These are phyloP conservation scores for Beaufortia kweichowensis DNA, from an alignment of 2,113 vertebrate genomes.

Conservation along the genomic window DNA sequence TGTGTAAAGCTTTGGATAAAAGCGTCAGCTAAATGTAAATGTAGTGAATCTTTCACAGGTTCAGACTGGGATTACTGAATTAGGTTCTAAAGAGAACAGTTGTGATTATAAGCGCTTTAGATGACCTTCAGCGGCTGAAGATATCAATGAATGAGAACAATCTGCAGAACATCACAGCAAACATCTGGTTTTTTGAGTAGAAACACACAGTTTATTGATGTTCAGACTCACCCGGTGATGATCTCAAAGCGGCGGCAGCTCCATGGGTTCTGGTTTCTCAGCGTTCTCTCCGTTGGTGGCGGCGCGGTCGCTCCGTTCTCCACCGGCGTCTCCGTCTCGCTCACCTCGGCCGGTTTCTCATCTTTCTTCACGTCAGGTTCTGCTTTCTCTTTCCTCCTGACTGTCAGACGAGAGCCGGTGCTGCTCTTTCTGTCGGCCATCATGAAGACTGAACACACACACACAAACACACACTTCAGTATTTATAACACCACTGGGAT, in stretches of 20 bases:
- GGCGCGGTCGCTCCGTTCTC: slow-evolving; percentile 1
- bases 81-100: too few species aligned
- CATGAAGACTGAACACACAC: background rate
- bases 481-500: slow-evolving; percentile 39
- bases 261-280: slow-evolving; percentile 64
- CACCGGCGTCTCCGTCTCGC: background rate
- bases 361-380: slow-evolving; percentile 39
- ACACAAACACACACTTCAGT: slow-evolving; percentile 18
- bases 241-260: slow-evolving; percentile 90
- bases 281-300: slow-evolving; percentile 27
- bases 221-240: slow-evolving; percentile 80
- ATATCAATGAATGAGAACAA: too few species aligned
- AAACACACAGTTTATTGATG: too few species aligned
- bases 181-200: too few species aligned
- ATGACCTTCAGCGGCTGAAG: too few species aligned
- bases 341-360: background rate
- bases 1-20: too few species aligned
- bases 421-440: slow-evolving; percentile 43
- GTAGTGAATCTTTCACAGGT: too few species aligned
- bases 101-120: too few species aligned
- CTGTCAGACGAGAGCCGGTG: slow-evolving; percentile 21
- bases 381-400: slow-evolving; percentile 37
- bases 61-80: too few species aligned
- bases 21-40: too few species aligned
- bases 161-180: too few species aligned